phyloP scores from a whole-genome alignment of 2,113 vertebrate genomes.

The Urocynchramus pylzowi region DNA sequence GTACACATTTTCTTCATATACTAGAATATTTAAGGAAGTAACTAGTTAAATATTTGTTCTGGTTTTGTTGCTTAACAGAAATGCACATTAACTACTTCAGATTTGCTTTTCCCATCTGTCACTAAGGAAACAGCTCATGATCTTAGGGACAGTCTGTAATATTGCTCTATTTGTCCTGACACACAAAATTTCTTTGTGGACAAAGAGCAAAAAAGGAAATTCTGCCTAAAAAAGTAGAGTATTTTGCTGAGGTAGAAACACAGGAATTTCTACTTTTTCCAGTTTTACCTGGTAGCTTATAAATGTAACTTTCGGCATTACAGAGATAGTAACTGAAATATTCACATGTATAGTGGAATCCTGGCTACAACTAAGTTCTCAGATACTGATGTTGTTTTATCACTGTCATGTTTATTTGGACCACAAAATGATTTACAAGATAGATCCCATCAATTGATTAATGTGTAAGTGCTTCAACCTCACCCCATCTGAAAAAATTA shows the following conservation, averaged over 20 bases:
- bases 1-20: background rate
- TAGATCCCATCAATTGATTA: background rate
- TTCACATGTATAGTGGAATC: background rate
- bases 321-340: background rate
- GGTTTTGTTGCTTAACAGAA: background rate
- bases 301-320: background rate
- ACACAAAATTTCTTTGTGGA: background rate
- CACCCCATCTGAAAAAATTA: rapidly evolving
- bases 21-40: background rate
- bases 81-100: background rate
- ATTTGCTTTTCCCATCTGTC: background rate
- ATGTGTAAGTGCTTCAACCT: background rate
- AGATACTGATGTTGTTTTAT: background rate
- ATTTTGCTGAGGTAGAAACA: background rate
- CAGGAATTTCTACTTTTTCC: background rate
- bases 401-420: background rate
- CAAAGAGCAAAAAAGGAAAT: background rate
- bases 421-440: background rate
- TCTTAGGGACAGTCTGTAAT: background rate
- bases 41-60: background rate
- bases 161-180: background rate
- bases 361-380: background rate
- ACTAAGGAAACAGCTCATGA: background rate
- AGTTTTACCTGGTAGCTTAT: background rate
- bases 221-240: background rate